Evolutionary conservation across 2,888 invertebrate species (phyloP).

Genomic region (Xiphydria camelus): DNA sequence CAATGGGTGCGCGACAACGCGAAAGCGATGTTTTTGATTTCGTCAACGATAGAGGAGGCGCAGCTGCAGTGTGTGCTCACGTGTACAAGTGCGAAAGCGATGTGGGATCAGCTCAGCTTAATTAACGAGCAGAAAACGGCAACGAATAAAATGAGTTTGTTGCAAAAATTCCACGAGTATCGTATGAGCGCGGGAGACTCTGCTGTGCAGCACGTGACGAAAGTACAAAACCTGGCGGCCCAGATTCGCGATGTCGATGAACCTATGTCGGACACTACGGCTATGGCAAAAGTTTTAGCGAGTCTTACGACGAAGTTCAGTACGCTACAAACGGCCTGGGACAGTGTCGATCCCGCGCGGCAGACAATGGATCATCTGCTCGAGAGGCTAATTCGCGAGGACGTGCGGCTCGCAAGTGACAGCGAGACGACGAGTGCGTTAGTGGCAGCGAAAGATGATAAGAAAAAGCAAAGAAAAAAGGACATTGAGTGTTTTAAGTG

Average conservation of each 20-base stretch:
- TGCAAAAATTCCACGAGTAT: slow-evolving; percentile 20
- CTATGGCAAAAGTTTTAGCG: slow-evolving; percentile 20
- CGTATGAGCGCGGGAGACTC: slow-evolving; percentile 18
- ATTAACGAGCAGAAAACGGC: slow-evolving; percentile 22
- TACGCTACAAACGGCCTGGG: slow-evolving; percentile 16
- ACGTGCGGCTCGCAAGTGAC: slow-evolving; percentile 5
- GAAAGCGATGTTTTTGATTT: slow-evolving; percentile 22
- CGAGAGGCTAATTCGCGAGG: slow-evolving; percentile 23
- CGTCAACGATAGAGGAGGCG: slow-evolving; percentile 20
- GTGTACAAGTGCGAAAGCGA: slow-evolving; percentile 15
- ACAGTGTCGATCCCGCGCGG: slow-evolving; percentile 8
- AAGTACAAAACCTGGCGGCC: slow-evolving; percentile 16
- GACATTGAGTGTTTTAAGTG: too few species aligned
- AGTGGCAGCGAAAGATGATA: background rate
- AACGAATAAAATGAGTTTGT: slow-evolving; percentile 22
- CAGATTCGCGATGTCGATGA: slow-evolving; percentile 21
- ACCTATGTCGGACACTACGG: slow-evolving; percentile 8
- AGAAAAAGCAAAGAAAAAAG: too few species aligned
- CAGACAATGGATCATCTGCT: slow-evolving; percentile 16
- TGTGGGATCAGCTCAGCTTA: slow-evolving; percentile 17
- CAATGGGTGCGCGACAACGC: slow-evolving; percentile 20
- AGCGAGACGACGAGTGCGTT: slow-evolving; percentile 1
- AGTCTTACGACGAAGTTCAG: slow-evolving; percentile 18
- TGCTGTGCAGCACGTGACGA: slow-evolving; percentile 19
- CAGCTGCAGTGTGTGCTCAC: slow-evolving; percentile 19